These are phyloP conservation scores for Plumapathes pennacea DNA, from an alignment of 92 coral and sea anemone species.

Conservation along the genomic window DNA sequence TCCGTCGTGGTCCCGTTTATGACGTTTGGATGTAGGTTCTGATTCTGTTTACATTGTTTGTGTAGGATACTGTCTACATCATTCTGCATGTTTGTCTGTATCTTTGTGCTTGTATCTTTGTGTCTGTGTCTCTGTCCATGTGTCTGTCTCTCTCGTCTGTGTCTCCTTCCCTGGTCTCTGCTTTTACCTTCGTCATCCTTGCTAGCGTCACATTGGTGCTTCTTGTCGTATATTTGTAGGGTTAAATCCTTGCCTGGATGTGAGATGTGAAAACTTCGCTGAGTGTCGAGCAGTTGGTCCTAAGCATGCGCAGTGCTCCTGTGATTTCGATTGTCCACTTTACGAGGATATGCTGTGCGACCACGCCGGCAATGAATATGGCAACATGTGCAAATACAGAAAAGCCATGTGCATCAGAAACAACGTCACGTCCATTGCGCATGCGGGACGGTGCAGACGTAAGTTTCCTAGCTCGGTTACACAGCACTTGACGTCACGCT, in stretches of 20 bases:
- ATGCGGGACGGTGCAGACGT: conserved; percentile 81
- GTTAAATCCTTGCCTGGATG: conserved; percentile 57
- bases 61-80: too few species aligned
- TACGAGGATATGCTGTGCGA: conserved; percentile 66
- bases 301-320: conserved; percentile 38
- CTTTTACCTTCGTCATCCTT: too few species aligned
- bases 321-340: conserved; percentile 57
- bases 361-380: conserved; percentile 52
- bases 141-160: too few species aligned
- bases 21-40: conserved; percentile 63
- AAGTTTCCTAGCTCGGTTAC: conserved; percentile 2
- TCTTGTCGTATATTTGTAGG: conserved; percentile 40
- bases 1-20: conserved; percentile 58
- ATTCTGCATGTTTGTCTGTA: too few species aligned
- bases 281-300: conserved; percentile 59
- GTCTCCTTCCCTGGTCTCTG: too few species aligned
- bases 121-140: too few species aligned
- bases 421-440: conserved; percentile 59
- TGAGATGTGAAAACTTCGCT: conserved; percentile 54
- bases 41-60: too few species aligned
- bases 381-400: conserved; percentile 56
- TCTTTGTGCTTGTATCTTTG: too few species aligned
- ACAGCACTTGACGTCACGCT: neutral
- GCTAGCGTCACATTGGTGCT: too few species aligned
- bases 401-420: conserved; percentile 51